Evolutionary conservation across 2,797 vertebrate species (phyloP).

Genomic region (Sebastes hopkinsi): DNA sequence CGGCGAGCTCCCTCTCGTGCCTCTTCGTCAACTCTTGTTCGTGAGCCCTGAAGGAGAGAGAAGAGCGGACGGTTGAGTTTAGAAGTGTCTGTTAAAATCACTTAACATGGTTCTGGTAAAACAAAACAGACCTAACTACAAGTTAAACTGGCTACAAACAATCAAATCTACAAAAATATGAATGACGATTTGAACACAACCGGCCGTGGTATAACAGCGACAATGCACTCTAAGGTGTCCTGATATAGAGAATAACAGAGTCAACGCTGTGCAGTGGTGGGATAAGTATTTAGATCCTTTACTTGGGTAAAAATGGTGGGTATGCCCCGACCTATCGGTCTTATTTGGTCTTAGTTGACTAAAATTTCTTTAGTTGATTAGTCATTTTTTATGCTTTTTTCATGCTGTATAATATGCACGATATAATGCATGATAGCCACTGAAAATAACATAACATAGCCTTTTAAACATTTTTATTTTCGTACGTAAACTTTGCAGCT

Average conservation of each 20-base stretch:
- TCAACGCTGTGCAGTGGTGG: background rate
- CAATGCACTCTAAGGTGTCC: background rate
- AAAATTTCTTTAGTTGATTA: too few relatives aligned
- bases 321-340: too few relatives aligned
- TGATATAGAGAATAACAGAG: background rate
- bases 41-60: constrained; percentile 86
- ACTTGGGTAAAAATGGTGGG: background rate
- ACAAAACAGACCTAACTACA: background rate
- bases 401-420: too few relatives aligned
- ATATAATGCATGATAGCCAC: background rate
- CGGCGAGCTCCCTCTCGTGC: constrained; percentile 91
- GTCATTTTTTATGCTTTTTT: too few relatives aligned
- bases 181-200: background rate
- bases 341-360: too few relatives aligned
- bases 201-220: background rate
- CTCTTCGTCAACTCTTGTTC: constrained; percentile 97
- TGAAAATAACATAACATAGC: background rate
- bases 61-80: background rate
- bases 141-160: background rate
- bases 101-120: background rate
- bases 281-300: background rate
- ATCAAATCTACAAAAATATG: background rate
- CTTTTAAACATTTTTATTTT: background rate
- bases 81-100: background rate
- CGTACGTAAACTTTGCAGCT: too few relatives aligned